phyloP scores from a whole-genome alignment of 2,113 vertebrate species.

The Callopanchax toddi region DNA sequence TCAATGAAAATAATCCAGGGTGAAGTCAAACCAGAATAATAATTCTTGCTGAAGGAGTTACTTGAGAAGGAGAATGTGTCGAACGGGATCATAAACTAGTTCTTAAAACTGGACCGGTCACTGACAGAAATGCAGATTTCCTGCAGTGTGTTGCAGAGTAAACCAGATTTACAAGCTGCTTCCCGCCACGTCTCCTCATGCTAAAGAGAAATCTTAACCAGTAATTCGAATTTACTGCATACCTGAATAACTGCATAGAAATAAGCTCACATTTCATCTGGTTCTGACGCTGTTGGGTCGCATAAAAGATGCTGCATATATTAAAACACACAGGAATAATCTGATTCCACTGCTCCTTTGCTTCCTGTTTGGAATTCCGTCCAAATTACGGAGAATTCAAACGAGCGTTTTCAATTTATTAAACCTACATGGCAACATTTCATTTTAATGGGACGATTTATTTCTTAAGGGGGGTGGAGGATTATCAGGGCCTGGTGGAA shows the following conservation, averaged over 20 bases:
- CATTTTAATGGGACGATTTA: constrained; percentile 79
- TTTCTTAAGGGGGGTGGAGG: constrained; percentile 64
- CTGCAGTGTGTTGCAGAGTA: constrained; percentile 60
- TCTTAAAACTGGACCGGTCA: constrained; percentile 51
- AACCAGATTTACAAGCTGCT: constrained; percentile 77
- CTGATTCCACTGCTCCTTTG: constrained; percentile 67
- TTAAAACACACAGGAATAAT: constrained; percentile 80
- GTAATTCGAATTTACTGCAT: constrained; percentile 92
- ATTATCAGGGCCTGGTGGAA: constrained; percentile 70
- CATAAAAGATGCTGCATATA: constrained; percentile 76
- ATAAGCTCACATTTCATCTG: constrained; percentile 79
- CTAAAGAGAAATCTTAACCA: constrained; percentile 89
- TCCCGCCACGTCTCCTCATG: constrained; percentile 74
- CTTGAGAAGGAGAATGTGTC: background rate
- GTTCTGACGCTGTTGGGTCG: constrained; percentile 75
- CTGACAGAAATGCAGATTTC: constrained; percentile 65
- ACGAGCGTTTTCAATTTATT: constrained; percentile 80
- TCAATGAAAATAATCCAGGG: background rate
- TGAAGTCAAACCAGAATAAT: too few species aligned
- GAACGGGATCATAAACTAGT: constrained; percentile 33
- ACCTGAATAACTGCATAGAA: constrained; percentile 90
- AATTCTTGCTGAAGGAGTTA: too few species aligned
- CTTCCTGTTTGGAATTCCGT: constrained; percentile 72
- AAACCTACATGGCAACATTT: constrained; percentile 77
- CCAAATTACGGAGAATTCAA: constrained; percentile 76